Percentiles rank a stretch among this genome's conserved stretches.
Evolutionary conservation across 2,888 invertebrate species (phyloP).

Genomic region (Pheosia gnoma): DNA sequence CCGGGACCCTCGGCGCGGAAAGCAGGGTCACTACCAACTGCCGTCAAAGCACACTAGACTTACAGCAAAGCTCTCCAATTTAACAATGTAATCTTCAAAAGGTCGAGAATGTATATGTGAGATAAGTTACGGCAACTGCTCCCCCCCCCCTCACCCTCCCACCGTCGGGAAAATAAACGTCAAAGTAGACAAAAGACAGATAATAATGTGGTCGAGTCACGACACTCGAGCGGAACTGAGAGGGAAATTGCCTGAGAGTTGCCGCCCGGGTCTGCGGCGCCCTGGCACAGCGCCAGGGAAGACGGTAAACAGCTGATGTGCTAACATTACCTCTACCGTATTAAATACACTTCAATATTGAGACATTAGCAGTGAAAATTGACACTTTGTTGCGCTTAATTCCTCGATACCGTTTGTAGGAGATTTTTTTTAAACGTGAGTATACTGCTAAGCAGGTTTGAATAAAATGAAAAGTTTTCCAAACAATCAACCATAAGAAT

Average conservation of each 20-base stretch:
- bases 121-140: not conserved
- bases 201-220: not conserved
- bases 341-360: not conserved
- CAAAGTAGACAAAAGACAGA: conserved; percentile 2
- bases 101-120: not conserved
- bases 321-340: not conserved
- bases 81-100: not conserved
- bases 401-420: no score
- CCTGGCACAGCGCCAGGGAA: not conserved
- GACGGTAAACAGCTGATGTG: conserved; percentile 1
- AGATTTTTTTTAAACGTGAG: no score
- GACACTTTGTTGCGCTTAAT: not conserved
- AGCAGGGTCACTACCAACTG: no score
- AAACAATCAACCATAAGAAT: no score
- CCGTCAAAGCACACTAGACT: no score
- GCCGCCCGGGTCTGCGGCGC: not conserved
- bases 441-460: no score
- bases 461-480: no score
- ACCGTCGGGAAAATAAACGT: not conserved
- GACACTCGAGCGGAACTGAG: not conserved
- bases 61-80: no score
- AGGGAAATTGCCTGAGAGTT: not conserved
- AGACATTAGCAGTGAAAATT: not conserved
- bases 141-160: not conserved
- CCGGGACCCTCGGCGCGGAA: no score